phyloP scores from a whole-genome alignment of 2,113 vertebrate genomes.

The Eulemur rufifrons region DNA sequence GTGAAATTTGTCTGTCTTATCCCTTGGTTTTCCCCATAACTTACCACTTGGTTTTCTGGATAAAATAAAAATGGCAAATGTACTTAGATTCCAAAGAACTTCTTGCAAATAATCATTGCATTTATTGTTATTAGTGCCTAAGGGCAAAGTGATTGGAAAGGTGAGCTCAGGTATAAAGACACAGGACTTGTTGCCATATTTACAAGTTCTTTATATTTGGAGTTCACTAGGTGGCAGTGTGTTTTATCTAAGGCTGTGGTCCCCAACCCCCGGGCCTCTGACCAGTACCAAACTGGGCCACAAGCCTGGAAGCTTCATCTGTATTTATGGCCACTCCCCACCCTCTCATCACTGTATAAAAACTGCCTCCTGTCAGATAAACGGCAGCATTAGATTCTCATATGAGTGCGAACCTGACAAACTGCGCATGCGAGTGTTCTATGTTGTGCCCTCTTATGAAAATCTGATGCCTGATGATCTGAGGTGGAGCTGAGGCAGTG shows the following conservation, averaged over 20 bases:
- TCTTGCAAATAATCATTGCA: not conserved
- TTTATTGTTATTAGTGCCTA: not conserved
- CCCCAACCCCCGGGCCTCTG: too few relatives aligned
- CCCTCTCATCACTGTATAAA: too few relatives aligned
- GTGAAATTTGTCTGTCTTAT: not conserved
- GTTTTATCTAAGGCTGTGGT: not conserved
- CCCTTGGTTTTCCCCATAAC: not conserved
- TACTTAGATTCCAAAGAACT: not conserved
- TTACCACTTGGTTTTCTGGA: not conserved
- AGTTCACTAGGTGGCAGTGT: constrained; percentile 57
- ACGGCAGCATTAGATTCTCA: too few relatives aligned
- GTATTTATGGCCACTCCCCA: too few relatives aligned
- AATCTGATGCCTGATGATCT: too few relatives aligned
- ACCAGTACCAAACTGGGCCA: too few relatives aligned
- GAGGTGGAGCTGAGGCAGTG: too few relatives aligned
- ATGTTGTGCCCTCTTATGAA: too few relatives aligned
- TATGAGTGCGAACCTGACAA: too few relatives aligned
- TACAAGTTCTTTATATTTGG: constrained; percentile 20
- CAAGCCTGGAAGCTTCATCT: too few relatives aligned
- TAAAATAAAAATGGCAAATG: constrained; percentile 5
- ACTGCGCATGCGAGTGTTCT: too few relatives aligned
- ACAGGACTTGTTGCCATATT: not conserved
- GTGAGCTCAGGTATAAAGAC: not conserved
- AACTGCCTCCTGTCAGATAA: too few relatives aligned
- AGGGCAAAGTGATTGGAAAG: not conserved